Evolutionary conservation across 2,888 invertebrate genomes (phyloP).

Genomic region (Clostera curtula): DNA sequence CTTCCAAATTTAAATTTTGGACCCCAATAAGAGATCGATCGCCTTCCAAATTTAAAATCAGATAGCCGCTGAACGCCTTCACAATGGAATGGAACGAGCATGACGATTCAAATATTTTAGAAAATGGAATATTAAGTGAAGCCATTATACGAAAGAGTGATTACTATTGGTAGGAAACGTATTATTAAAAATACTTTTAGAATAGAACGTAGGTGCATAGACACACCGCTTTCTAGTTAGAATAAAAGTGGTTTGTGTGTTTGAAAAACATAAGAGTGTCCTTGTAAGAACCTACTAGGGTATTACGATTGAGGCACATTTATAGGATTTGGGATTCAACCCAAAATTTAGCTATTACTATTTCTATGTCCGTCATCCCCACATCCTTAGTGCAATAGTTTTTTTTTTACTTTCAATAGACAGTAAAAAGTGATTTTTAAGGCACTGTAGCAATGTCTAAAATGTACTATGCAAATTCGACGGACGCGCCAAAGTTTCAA

Average conservation of each 20-base stretch:
- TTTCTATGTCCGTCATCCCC: too few species aligned
- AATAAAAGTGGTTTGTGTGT: too few species aligned
- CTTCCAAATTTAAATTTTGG: slow-evolving; percentile 46
- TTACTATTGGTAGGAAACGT: slow-evolving; percentile 53
- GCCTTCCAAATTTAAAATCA: slow-evolving; percentile 68
- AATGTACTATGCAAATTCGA: too few species aligned
- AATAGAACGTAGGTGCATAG: slow-evolving; percentile 1
- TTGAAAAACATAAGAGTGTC: too few species aligned
- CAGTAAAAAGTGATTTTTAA: too few species aligned
- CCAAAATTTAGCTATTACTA: too few species aligned
- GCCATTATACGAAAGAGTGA: slow-evolving; percentile 66
- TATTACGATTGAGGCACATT: too few species aligned
- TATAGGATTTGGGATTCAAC: too few species aligned
- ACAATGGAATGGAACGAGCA: slow-evolving; percentile 69
- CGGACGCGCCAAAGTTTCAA: background rate
- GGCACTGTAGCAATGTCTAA: too few species aligned
- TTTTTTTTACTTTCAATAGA: too few species aligned
- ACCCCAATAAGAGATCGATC: slow-evolving; percentile 57
- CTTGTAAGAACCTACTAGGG: too few species aligned
- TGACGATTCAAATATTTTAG: slow-evolving; percentile 72
- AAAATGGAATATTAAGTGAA: slow-evolving; percentile 74
- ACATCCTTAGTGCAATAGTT: too few species aligned
- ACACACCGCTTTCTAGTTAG: background rate
- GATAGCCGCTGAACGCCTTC: slow-evolving; percentile 57
- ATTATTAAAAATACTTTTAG: slow-evolving; percentile 53